A percentile compares a stretch with the other conserved stretches of the same genome.
These are phyloP conservation scores for Marisa cornuarietis DNA, from an alignment of 1,140 invertebrate species.

Conservation along the genomic window DNA sequence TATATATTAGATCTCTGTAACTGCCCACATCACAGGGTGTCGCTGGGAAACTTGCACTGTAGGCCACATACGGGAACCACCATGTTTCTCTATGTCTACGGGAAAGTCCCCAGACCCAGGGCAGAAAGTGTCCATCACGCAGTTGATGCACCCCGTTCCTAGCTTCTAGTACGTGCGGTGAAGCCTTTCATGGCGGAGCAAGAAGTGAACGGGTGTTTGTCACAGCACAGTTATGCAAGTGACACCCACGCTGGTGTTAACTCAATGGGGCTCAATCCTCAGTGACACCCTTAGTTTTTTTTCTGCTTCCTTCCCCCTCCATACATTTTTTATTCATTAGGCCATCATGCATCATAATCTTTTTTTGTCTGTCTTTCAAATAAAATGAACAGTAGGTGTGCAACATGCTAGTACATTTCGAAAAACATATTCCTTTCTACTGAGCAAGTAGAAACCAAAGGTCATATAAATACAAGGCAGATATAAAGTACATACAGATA, in stretches of 20 bases:
- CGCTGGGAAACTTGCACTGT: constrained; percentile 35
- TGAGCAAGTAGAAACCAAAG: too few relatives aligned
- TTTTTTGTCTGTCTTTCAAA: constrained; percentile 9
- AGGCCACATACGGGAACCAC: constrained; percentile 34
- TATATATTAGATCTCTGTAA: background rate
- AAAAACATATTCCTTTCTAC: too few relatives aligned
- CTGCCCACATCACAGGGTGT: background rate
- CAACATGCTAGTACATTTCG: too few relatives aligned
- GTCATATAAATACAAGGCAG: too few relatives aligned
- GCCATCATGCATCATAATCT: background rate
- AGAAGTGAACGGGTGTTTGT: constrained; percentile 27
- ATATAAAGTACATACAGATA: too few relatives aligned
- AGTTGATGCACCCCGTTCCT: constrained; percentile 19
- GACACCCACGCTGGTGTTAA: constrained; percentile 29
- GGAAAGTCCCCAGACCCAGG: constrained; percentile 52
- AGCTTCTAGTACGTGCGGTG: constrained; percentile 25
- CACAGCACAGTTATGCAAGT: constrained; percentile 53
- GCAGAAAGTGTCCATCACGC: constrained; percentile 37
- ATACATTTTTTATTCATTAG: too few relatives aligned
- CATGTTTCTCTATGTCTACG: constrained; percentile 35
- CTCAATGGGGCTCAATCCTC: constrained; percentile 48
- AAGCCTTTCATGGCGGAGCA: constrained; percentile 36
- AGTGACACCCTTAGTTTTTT: constrained; percentile 28
- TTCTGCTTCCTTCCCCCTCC: background rate
- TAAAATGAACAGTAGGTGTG: too few relatives aligned